Conservation (phyloP, 2,888 invertebrate genomes). For the Therioaphis trifolii region DNA sequence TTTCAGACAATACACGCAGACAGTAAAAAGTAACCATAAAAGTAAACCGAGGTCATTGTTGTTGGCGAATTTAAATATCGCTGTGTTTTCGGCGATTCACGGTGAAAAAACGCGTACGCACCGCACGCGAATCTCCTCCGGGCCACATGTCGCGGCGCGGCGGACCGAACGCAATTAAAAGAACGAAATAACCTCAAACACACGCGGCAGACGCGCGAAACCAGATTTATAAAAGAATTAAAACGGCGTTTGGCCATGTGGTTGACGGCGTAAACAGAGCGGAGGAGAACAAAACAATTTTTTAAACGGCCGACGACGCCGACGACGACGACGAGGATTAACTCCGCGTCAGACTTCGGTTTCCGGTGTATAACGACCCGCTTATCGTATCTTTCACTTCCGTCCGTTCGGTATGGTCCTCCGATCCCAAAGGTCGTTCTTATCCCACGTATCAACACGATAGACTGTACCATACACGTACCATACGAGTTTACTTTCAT, state of each 20-base stretch:
- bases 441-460: no score
- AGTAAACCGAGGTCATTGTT: no score
- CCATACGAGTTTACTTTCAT: no score
- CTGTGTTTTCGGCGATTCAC: background rate
- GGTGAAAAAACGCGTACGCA: background rate
- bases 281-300: slow-evolving; percentile 1
- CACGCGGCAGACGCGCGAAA: background rate
- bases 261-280: background rate
- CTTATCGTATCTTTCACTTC: slow-evolving; percentile 30
- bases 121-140: background rate
- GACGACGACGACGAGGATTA: no score
- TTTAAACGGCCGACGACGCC: background rate
- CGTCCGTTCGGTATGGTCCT: no score
- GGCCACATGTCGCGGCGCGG: background rate
- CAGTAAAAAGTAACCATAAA: no score
- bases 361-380: background rate
- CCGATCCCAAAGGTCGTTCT: no score
- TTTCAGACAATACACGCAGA: no score
- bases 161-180: background rate
- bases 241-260: slow-evolving; percentile 20
- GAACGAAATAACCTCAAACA: background rate
- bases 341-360: slow-evolving; percentile 41
- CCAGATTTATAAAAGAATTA: slow-evolving; percentile 7
- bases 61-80: no score
- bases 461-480: no score